A percentile compares a stretch with the other conserved stretches of the same genome.
Conservation (phyloP, 2,888 invertebrate species). For the Watsonalla binaria region DNA sequence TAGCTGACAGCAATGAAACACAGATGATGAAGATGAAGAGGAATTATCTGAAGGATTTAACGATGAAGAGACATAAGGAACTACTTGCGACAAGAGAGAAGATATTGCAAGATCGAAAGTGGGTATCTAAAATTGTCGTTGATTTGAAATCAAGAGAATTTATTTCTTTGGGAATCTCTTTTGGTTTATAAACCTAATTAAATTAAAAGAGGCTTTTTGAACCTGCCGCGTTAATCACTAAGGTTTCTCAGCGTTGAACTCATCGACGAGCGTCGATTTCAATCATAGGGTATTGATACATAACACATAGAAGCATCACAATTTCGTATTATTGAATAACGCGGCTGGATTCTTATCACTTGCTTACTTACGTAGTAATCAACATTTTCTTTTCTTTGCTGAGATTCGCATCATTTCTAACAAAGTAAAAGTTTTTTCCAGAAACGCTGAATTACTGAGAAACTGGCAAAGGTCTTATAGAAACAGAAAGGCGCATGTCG, state of each 20-base stretch:
- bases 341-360: too few species aligned
- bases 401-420: background rate
- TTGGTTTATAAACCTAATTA: too few species aligned
- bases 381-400: too few species aligned
- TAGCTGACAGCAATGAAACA: slow-evolving; percentile 28
- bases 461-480: slow-evolving; percentile 75
- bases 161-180: too few species aligned
- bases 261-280: too few species aligned
- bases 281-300: too few species aligned
- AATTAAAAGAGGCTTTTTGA: too few species aligned
- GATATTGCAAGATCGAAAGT: slow-evolving; percentile 81
- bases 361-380: too few species aligned
- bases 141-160: background rate
- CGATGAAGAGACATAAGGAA: slow-evolving; percentile 77
- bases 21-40: slow-evolving; percentile 56
- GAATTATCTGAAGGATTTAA: slow-evolving; percentile 63
- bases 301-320: too few species aligned
- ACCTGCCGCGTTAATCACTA: too few species aligned
- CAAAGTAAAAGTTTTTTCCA: slow-evolving; percentile 21
- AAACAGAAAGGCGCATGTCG: slow-evolving; percentile 31
- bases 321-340: too few species aligned
- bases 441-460: slow-evolving; percentile 62
- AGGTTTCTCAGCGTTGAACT: too few species aligned
- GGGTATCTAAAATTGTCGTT: slow-evolving; percentile 24
- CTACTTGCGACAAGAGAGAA: slow-evolving; percentile 74